Evolutionary conservation across 2,113 vertebrate genomes (phyloP).

Genomic region (Girardinichthys multiradiatus): DNA sequence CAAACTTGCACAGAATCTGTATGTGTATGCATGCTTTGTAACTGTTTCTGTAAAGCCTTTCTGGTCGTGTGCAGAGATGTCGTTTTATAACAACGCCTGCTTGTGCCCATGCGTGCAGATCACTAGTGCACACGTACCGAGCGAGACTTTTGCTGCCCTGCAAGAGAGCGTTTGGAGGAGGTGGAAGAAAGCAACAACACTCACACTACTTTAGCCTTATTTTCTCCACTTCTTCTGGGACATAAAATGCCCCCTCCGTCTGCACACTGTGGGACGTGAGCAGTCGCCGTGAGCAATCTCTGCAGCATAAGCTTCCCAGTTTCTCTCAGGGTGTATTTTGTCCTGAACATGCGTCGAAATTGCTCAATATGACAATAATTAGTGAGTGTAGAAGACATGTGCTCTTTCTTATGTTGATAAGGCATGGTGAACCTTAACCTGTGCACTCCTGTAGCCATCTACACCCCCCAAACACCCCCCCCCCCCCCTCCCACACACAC

Average conservation of each 20-base stretch:
- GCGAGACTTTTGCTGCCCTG: constrained; percentile 64
- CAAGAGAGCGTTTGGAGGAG: constrained; percentile 57
- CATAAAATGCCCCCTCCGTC: constrained; percentile 65
- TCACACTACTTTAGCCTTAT: constrained; percentile 65
- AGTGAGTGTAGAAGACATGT: constrained; percentile 69
- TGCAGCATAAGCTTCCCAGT: constrained; percentile 66
- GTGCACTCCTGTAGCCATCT: constrained; percentile 58
- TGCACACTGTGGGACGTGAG: constrained; percentile 67
- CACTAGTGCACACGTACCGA: constrained; percentile 51
- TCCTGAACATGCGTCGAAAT: constrained; percentile 77
- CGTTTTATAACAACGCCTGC: constrained; percentile 32
- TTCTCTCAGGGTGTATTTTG: constrained; percentile 68
- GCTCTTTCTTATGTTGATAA: constrained; percentile 84
- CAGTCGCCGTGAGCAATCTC: constrained; percentile 70
- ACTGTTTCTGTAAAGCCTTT: constrained; percentile 37
- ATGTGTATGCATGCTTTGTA: constrained; percentile 8
- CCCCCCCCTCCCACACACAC: neutral
- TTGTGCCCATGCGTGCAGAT: constrained; percentile 38
- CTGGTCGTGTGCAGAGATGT: constrained; percentile 40
- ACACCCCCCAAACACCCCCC: neutral
- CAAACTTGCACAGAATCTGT: constrained; percentile 26
- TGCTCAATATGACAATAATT: constrained; percentile 83
- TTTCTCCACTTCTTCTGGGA: constrained; percentile 68
- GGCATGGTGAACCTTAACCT: constrained; percentile 79
- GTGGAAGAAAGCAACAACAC: constrained; percentile 53